Percentiles rank a stretch among this genome's conserved stretches.
Conservation (phyloP, 2,888 invertebrate species). For the Drosophila lacicola region DNA sequence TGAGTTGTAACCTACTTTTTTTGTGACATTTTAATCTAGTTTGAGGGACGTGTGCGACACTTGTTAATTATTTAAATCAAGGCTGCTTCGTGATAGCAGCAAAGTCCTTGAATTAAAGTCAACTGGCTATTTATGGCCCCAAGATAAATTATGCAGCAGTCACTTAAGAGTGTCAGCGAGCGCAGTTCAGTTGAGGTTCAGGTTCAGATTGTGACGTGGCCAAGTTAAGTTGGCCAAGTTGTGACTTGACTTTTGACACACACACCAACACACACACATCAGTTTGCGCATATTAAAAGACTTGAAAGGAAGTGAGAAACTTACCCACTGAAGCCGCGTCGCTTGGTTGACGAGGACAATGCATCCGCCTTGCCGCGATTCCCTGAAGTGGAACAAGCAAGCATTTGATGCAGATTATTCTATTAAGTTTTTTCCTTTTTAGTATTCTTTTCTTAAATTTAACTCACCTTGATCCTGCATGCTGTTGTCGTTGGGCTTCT, state of each 20-base stretch:
- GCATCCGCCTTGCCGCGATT: constrained; percentile 84
- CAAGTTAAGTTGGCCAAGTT: constrained; percentile 7
- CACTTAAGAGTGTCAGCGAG: constrained; percentile 27
- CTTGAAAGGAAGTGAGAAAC: constrained; percentile 81
- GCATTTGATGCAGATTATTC: background rate
- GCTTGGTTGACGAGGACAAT: constrained; percentile 92
- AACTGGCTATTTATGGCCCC: constrained; percentile 22
- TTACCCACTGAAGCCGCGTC: constrained; percentile 94
- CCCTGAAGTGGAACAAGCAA: constrained; percentile 80
- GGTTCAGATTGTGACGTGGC: constrained; percentile 20
- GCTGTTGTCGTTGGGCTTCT: constrained; percentile 82
- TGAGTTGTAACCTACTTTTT: too few relatives aligned
- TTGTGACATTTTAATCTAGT: too few relatives aligned
- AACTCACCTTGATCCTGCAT: constrained; percentile 84
- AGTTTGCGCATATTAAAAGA: constrained; percentile 28
- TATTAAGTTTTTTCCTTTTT: too few relatives aligned
- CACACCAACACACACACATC: too few relatives aligned
- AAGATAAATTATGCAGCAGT: constrained; percentile 34
- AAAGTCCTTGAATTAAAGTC: constrained; percentile 6
- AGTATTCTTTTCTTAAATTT: too few relatives aligned
- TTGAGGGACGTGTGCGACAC: too few relatives aligned
- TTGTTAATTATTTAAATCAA: background rate
- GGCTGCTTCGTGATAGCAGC: too few relatives aligned
- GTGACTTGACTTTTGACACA: background rate
- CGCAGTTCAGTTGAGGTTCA: background rate